Conservation (phyloP, 2,797 vertebrate species). For the Agapornis canus region DNA sequence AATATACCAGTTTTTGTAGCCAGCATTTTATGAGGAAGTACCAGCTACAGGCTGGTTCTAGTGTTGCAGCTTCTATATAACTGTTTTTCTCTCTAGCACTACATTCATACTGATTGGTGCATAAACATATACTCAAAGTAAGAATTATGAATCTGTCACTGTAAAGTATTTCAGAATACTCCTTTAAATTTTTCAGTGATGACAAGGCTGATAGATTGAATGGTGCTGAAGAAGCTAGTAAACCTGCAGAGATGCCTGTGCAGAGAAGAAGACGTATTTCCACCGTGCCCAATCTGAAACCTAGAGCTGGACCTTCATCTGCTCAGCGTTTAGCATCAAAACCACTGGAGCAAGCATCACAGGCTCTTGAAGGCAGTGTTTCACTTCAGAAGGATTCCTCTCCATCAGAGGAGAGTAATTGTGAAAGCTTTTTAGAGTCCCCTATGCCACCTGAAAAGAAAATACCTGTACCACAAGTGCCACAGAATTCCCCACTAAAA, state of each 20-base stretch:
- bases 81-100: not conserved
- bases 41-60: not conserved
- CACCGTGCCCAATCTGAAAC: slow-evolving; percentile 82
- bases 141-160: not conserved
- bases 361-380: not conserved
- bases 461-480: slow-evolving; percentile 72
- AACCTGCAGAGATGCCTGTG: slow-evolving; percentile 64
- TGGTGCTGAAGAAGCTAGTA: slow-evolving; percentile 58
- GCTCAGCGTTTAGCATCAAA: slow-evolving; percentile 66
- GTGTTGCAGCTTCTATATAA: not conserved
- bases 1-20: not conserved
- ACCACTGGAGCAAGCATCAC: slow-evolving; percentile 50
- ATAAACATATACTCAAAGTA: not conserved
- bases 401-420: not conserved
- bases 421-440: slow-evolving; percentile 63
- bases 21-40: not conserved
- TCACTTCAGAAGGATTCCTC: slow-evolving; percentile 43
- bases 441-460: slow-evolving; percentile 70
- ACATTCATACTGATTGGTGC: not conserved
- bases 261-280: slow-evolving; percentile 90
- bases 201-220: slow-evolving; percentile 55
- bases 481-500: slow-evolving; percentile 73
- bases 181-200: slow-evolving; percentile 73
- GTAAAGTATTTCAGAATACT: not conserved
- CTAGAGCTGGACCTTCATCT: slow-evolving; percentile 78